Base-by-base conservation (phyloP, 2,113 vertebrate genomes). In the Apteryx owenii region DNA sequence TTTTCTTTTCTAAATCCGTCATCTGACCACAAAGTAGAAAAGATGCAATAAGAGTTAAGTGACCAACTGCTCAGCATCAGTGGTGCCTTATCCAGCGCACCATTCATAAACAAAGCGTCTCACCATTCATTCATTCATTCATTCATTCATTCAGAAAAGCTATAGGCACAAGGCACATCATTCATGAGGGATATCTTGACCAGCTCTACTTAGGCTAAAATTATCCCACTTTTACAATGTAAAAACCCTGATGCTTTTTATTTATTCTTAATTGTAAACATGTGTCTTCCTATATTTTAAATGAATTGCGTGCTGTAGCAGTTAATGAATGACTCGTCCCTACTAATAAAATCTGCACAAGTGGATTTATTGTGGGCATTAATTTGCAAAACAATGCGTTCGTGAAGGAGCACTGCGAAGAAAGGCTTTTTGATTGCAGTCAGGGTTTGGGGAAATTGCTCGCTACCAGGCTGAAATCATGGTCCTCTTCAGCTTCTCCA, bases 41-140 rank as follows among this genome's bases (percentile, higher is more conserved):
- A 81, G 36, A 4, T 12, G 33, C 13, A 50, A 62, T 29, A 60
- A 48, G 66, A 86, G 16, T 25, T 62, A 77, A 80, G 44, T 14
- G 40, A 62, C 48, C 75, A 10, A 5, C 42, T 7, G 7, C 36
- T 79, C 58, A 31, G 9, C 0, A 0, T 54, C 73, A 62, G n/a
- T 0, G 0, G 28, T 46, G 50, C 36, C 5, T 0, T 62, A 26
- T 15, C 22, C 68, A 40, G 13, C 1, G 20, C 44, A 11, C 54
- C 0, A 0, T 22, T 69, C 51, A 4, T 14, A 76, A 79, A 61
- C 0, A 1, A 75, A 68, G 44, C 54, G 29, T 62, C 33, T 25
- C 60, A 81, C 26, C 36, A 38, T 38, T 38, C 36, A 38, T 38
- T 38, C 36, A 38, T 38, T 38, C 33, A 70, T 33, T 48, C 19